Evolutionary conservation across 2,797 vertebrate species (phyloP).

Genomic region (Clarias platycephalus): DNA sequence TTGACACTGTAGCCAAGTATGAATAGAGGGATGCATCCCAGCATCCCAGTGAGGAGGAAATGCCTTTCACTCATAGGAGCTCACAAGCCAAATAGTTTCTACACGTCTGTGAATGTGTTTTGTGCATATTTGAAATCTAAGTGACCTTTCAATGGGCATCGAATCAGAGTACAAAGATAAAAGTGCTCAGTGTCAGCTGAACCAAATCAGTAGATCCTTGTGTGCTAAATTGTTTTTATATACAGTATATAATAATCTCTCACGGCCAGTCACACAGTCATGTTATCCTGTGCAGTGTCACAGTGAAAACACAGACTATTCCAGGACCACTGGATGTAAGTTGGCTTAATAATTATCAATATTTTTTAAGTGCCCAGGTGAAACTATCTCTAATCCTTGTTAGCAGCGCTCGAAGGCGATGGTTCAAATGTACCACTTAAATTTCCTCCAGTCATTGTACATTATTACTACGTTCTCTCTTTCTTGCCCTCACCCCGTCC

Average conservation of each 20-base stretch:
- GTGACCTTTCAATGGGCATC: neutral
- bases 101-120: constrained; percentile 44
- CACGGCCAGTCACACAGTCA: neutral
- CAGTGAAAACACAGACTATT: neutral
- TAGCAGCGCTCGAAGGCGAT: neutral
- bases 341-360: neutral
- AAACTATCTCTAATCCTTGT: neutral
- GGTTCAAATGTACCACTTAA: neutral
- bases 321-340: neutral
- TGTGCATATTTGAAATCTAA: neutral
- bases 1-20: constrained; percentile 51
- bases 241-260: neutral
- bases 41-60: constrained; percentile 51
- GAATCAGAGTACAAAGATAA: neutral
- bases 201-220: neutral
- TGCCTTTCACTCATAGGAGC: constrained; percentile 39
- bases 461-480: constrained; percentile 11
- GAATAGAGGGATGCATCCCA: constrained; percentile 29
- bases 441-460: constrained; percentile 20
- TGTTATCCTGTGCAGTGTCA: neutral
- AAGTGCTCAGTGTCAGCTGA: neutral
- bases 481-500: constrained; percentile 23
- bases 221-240: neutral
- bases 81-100: constrained; percentile 41
- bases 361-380: neutral